Percentiles rank a stretch among this genome's conserved stretches.
These are phyloP conservation scores for Patella caerulea DNA, from an alignment of 2,888 invertebrate genomes.

Conservation along the genomic window DNA sequence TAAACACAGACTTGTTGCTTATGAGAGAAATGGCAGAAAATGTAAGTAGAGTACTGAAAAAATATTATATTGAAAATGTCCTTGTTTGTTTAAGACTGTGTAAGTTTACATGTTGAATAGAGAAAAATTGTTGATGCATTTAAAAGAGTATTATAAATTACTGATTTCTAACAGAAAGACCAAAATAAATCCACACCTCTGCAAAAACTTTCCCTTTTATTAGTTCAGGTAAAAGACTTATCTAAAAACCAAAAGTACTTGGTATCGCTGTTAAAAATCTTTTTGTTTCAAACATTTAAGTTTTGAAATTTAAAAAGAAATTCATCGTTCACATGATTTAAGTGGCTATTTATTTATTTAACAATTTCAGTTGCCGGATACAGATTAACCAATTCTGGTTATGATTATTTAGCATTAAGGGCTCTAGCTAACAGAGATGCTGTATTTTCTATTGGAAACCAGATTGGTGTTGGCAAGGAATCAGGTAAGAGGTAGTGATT, in stretches of 20 bases:
- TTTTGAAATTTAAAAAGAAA: too few species aligned
- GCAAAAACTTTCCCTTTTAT: too few species aligned
- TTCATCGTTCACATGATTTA: too few species aligned
- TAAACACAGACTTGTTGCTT: slow-evolving; percentile 90
- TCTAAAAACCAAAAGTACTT: too few species aligned
- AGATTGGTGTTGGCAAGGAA: slow-evolving; percentile 99
- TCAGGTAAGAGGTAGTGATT: slow-evolving; percentile 74
- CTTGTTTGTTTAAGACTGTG: too few species aligned
- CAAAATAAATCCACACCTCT: too few species aligned
- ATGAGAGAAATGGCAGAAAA: slow-evolving; percentile 85
- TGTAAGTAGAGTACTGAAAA: neutral
- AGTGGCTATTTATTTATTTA: too few species aligned
- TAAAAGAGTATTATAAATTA: too few species aligned
- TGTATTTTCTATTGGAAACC: slow-evolving; percentile 89
- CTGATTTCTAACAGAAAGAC: too few species aligned
- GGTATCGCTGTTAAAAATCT: too few species aligned
- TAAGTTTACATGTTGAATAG: neutral
- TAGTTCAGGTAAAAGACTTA: too few species aligned
- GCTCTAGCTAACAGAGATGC: slow-evolving; percentile 85
- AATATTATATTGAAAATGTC: neutral
- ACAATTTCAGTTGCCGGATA: slow-evolving; percentile 88
- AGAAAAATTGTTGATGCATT: neutral
- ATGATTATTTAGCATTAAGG: slow-evolving; percentile 96
- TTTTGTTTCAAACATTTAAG: too few species aligned
- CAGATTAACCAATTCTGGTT: slow-evolving; percentile 93